These are phyloP conservation scores for Loris lydekkerianus DNA, from an alignment of 2,797 vertebrate species.

Conservation along the genomic window DNA sequence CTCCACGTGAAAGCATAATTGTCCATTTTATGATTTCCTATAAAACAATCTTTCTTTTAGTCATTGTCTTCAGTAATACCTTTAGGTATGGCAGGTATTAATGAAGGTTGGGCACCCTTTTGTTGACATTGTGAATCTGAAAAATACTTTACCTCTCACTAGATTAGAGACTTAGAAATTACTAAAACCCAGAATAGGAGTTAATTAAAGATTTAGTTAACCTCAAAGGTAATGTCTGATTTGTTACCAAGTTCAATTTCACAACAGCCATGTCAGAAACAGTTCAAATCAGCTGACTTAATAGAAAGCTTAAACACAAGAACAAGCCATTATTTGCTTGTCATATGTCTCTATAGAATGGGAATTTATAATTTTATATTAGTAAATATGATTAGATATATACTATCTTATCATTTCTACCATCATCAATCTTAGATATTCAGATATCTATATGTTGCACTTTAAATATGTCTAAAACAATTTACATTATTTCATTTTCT, in stretches of 20 bases:
- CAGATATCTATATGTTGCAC: background rate
- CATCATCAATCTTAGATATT: background rate
- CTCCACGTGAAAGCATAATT: conserved; percentile 5
- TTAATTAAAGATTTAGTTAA: conserved; percentile 68
- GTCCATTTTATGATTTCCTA: conserved; percentile 46
- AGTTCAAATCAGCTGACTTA: background rate
- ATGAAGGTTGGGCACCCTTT: conserved; percentile 65
- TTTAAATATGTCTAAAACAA: background rate
- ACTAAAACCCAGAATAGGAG: conserved; percentile 50
- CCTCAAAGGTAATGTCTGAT: conserved; percentile 31
- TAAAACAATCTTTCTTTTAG: background rate
- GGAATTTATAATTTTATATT: conserved; percentile 6
- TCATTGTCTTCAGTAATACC: conserved; percentile 26
- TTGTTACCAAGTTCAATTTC: conserved; percentile 59
- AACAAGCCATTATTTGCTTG: background rate
- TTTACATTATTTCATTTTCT: background rate
- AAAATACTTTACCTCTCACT: conserved; percentile 51
- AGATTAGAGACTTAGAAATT: conserved; percentile 52
- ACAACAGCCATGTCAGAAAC: conserved; percentile 1
- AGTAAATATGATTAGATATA: background rate
- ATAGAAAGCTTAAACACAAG: background rate
- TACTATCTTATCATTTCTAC: background rate
- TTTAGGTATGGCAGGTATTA: conserved; percentile 67
- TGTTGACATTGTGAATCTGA: conserved; percentile 53
- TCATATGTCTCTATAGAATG: background rate